phyloP scores from a whole-genome alignment of 2,797 vertebrate species.

The Alectoris magna region DNA sequence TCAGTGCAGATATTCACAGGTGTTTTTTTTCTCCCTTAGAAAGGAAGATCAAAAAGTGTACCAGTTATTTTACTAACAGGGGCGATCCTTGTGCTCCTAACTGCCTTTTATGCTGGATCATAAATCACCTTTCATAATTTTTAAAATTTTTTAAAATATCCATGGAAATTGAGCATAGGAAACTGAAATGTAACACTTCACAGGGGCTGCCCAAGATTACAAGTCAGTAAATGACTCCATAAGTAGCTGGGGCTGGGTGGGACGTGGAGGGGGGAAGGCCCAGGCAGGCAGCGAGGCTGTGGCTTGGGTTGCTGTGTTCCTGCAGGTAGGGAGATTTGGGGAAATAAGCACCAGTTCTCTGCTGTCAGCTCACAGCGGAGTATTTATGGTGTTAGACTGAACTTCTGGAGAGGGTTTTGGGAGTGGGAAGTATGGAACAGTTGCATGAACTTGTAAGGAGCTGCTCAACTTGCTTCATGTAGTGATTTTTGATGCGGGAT shows the following conservation, averaged over 20 bases:
- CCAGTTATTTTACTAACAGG: slow-evolving; percentile 61
- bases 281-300: neutral
- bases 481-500: slow-evolving; percentile 22
- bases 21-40: neutral
- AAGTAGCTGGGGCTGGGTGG: neutral
- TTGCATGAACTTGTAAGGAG: slow-evolving; percentile 41
- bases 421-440: slow-evolving; percentile 2
- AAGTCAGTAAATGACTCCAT: neutral
- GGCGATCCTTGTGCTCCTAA: slow-evolving; percentile 13
- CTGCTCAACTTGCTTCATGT: slow-evolving; percentile 14
- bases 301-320: neutral
- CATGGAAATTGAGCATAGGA: neutral
- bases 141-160: neutral
- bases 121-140: slow-evolving; percentile 45
- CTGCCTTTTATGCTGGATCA: slow-evolving; percentile 50
- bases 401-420: neutral
- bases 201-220: neutral
- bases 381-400: neutral
- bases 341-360: slow-evolving; percentile 12
- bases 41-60: slow-evolving; percentile 59
- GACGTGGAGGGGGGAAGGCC: neutral
- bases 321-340: neutral
- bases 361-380: neutral
- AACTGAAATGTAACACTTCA: neutral
- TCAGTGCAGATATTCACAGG: neutral